Base-by-base conservation (phyloP, 2,888 invertebrate genomes). In the Diogma glabrata region DNA sequence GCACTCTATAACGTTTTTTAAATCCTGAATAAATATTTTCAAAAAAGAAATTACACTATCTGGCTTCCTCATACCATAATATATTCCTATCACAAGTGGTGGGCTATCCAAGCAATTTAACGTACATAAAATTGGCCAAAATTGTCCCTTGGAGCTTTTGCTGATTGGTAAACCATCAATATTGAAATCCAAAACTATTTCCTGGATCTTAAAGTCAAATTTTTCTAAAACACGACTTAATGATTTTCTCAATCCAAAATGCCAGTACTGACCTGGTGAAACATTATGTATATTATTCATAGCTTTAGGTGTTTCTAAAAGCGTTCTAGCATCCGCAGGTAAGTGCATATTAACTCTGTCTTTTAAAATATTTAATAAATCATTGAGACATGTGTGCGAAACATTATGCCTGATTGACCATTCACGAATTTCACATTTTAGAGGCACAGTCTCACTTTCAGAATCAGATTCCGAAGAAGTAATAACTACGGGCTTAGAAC, bases 111-210 rank as follows among this genome's bases (percentile, higher is more conserved):
- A 28, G n/a, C 22, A n/a, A 7, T n/a, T 10, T 22, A 45, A n/a
- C 9, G 12, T 12, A 2, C 43, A 16, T 19, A 49, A n/a, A 14
- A 52, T 52, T 4, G 47, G 51, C 51, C 51, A 49, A 52, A 52
- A 45, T 33, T 49, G 43, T 10, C 23, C 33, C 47, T 47, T 36
- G 10, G 40, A 47, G 19, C 50, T 52, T 19, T 38, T 50, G 16
- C 24, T 46, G 22, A 52, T 50, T 4, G 26, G 36, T n/a, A n/a
- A n/a, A n/a, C n/a, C n/a, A n/a, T n/a, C n/a, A n/a, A n/a, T n/a
- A n/a, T n/a, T n/a, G n/a, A 52, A 50, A 38, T 38, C 16, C 6
- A 52, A 30, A 10, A 12, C 12, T n/a, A 52, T 46, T 23, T 2
- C 26, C 7, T 7, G 7, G n/a, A 14, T 23, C 19, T 12, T 28